Percentiles rank a stretch among this genome's conserved stretches.
Conservation (phyloP, 2,113 vertebrate species). For the Nothobranchius kuhntae region DNA sequence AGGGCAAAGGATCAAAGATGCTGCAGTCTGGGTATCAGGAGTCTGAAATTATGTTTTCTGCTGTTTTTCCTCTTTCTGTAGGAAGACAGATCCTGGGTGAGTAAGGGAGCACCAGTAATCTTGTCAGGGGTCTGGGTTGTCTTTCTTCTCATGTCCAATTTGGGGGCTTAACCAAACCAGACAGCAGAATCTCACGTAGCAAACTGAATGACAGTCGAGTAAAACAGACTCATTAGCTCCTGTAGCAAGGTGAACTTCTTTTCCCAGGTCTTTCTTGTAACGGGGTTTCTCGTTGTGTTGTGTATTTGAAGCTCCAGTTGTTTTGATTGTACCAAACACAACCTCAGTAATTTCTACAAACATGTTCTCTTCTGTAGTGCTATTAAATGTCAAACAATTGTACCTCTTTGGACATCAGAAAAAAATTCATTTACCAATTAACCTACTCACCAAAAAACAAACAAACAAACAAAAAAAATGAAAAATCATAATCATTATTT, state of each 20-base stretch:
- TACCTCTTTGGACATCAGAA: too few relatives aligned
- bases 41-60: constrained; percentile 1
- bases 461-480: too few relatives aligned
- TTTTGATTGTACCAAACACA: not conserved
- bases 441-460: too few relatives aligned
- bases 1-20: not conserved
- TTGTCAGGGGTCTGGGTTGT: not conserved
- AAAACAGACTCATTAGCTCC: not conserved
- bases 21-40: not conserved
- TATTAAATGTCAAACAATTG: too few relatives aligned
- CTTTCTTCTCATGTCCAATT: not conserved
- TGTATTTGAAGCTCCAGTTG: not conserved
- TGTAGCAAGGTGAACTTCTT: not conserved
- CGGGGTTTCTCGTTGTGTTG: not conserved
- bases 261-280: not conserved
- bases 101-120: not conserved
- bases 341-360: too few relatives aligned
- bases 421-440: too few relatives aligned
- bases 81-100: not conserved
- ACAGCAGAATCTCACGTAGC: not conserved
- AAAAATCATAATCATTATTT: too few relatives aligned
- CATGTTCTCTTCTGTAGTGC: too few relatives aligned
- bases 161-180: constrained; percentile 1
- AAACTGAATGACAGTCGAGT: not conserved
- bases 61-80: not conserved